Conservation (phyloP, 1,140 invertebrate species). For the Drosophila carrolli region DNA sequence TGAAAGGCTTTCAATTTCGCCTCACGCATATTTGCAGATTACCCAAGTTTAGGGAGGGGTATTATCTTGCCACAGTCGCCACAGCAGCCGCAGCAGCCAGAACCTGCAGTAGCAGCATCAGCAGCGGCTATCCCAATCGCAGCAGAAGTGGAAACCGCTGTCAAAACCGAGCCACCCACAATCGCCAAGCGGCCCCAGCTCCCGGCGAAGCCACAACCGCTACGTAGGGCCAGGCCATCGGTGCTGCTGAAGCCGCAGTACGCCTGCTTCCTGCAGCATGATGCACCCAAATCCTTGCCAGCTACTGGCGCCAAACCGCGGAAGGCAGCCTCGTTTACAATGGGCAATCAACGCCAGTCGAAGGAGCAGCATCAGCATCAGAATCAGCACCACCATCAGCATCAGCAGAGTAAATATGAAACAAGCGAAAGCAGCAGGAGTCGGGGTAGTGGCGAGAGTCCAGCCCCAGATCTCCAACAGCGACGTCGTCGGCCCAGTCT, state of each 20-base stretch:
- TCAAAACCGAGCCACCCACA: slow-evolving; percentile 6
- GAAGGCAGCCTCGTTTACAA: slow-evolving; percentile 66
- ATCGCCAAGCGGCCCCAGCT: slow-evolving; percentile 27
- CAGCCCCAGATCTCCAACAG: slow-evolving; percentile 25
- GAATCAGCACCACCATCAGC: slow-evolving; percentile 6
- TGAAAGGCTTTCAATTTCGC: slow-evolving; percentile 55
- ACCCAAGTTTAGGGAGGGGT: slow-evolving; percentile 83
- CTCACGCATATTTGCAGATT: slow-evolving; percentile 83
- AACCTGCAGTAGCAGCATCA: slow-evolving; percentile 29
- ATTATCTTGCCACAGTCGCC: slow-evolving; percentile 75
- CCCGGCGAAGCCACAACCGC: slow-evolving; percentile 14
- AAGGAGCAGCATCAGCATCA: slow-evolving; percentile 20
- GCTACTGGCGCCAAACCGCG: slow-evolving; percentile 18
- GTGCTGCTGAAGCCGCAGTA: slow-evolving; percentile 77
- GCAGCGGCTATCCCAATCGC: neutral
- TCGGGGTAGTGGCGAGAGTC: slow-evolving; percentile 10
- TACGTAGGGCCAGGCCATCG: slow-evolving; percentile 58
- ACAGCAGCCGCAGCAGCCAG: slow-evolving; percentile 31
- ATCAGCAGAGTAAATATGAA: slow-evolving; percentile 46
- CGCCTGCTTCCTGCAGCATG: slow-evolving; percentile 74
- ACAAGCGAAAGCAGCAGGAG: slow-evolving; percentile 18
- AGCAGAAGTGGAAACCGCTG: slow-evolving; percentile 3
- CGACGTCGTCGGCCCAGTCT: slow-evolving; percentile 65
- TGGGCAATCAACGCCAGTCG: slow-evolving; percentile 27
- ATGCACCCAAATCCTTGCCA: slow-evolving; percentile 24